These are phyloP conservation scores for Mythimna pallens DNA, from an alignment of 2,888 invertebrate species.

Conservation along the genomic window DNA sequence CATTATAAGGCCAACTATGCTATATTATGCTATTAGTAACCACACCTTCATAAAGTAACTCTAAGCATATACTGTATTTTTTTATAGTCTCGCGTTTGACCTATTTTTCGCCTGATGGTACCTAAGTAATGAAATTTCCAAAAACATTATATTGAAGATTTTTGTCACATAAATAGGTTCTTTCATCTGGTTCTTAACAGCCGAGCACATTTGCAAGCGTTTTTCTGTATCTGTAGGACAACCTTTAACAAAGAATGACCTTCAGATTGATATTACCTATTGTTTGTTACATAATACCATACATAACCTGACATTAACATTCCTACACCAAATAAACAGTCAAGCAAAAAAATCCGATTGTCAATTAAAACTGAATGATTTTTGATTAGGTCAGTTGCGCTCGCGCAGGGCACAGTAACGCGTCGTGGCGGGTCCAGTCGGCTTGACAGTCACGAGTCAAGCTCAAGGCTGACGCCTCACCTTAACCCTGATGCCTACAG, in stretches of 20 bases:
- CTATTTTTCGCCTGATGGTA: too few species aligned
- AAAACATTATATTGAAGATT: too few species aligned
- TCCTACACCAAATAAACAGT: constrained; percentile 31
- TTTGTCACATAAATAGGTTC: too few species aligned
- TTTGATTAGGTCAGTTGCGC: constrained; percentile 63
- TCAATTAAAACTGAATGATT: constrained; percentile 41
- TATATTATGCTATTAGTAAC: too few species aligned
- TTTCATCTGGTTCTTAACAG: neutral
- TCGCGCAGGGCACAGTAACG: constrained; percentile 62
- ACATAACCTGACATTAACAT: constrained; percentile 39
- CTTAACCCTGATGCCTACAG: constrained; percentile 77
- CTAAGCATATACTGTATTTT: too few species aligned
- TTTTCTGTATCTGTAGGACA: neutral
- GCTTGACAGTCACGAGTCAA: constrained; percentile 83
- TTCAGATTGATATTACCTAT: constrained; percentile 2
- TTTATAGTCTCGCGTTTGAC: too few species aligned
- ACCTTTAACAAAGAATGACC: neutral
- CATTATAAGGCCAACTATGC: too few species aligned
- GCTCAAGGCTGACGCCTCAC: constrained; percentile 80
- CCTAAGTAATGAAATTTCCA: too few species aligned
- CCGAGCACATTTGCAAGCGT: neutral
- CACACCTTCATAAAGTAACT: too few species aligned
- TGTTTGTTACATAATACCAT: constrained; percentile 24
- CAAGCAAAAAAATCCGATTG: constrained; percentile 41
- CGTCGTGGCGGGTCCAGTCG: constrained; percentile 71